Conservation (phyloP, 2,797 vertebrate species). For the Arnoldichthys spilopterus region DNA sequence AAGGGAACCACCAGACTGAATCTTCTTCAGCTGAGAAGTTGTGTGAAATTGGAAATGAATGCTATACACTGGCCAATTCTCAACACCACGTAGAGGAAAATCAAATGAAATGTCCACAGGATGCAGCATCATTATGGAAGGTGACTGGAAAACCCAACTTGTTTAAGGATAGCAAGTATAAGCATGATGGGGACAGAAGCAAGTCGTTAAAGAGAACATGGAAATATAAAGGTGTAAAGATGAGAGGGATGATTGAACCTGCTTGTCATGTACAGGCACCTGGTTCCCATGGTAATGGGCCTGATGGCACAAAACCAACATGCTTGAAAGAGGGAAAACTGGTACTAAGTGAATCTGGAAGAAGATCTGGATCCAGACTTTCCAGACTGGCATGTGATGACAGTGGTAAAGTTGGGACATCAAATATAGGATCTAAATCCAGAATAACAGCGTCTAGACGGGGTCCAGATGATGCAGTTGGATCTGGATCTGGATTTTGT, state of each 20-base stretch:
- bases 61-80: not conserved
- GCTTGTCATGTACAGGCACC: not conserved
- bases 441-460: not conserved
- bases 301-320: not conserved
- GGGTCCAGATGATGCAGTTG: too few relatives aligned
- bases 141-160: not conserved
- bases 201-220: slow-evolving; percentile 8
- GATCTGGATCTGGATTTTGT: not conserved
- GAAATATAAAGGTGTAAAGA: not conserved
- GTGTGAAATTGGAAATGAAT: not conserved
- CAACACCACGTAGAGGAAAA: not conserved
- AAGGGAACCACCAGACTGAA: not conserved
- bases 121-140: not conserved
- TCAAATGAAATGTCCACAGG: not conserved
- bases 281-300: not conserved
- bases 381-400: not conserved
- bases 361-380: not conserved
- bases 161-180: not conserved
- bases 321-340: too few relatives aligned
- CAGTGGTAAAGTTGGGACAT: not conserved
- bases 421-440: not conserved
- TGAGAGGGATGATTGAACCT: not conserved
- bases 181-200: not conserved
- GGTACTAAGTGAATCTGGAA: not conserved
- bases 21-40: slow-evolving; percentile 16